Conservation (phyloP, 2,797 vertebrate species). For the Takifugu ocellatus region DNA sequence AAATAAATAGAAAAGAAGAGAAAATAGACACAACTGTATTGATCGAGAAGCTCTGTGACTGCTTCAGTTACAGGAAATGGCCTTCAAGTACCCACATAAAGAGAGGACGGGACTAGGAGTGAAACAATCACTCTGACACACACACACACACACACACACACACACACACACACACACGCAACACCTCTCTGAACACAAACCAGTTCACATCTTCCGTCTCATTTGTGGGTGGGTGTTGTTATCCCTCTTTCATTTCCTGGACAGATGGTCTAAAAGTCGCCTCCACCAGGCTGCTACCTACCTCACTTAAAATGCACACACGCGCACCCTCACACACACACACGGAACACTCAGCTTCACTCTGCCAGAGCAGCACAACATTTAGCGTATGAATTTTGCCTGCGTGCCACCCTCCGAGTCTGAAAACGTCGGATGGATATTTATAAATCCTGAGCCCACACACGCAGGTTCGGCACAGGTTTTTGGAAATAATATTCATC, state of each 20-base stretch:
- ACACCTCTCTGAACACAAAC: conserved; percentile 14
- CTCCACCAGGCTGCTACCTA: conserved; percentile 50
- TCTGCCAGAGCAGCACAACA: conserved; percentile 46
- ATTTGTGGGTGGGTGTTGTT: conserved; percentile 31
- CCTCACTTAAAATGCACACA: conserved; percentile 24
- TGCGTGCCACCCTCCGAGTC: conserved; percentile 4
- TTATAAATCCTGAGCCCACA: conserved; percentile 53
- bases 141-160: conserved; percentile 10
- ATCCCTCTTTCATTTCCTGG: conserved; percentile 51
- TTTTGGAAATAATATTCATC: neutral
- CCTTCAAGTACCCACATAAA: conserved; percentile 46
- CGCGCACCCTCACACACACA: conserved; percentile 1
- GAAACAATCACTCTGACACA: conserved; percentile 23
- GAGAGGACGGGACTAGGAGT: conserved; percentile 43
- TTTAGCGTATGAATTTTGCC: conserved; percentile 28
- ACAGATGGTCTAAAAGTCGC: conserved; percentile 60
- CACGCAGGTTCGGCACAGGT: conserved; percentile 23
- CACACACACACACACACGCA: conserved; percentile 11
- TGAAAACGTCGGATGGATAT: conserved; percentile 37
- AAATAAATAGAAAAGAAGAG: conserved; percentile 7
- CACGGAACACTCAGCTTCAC: conserved; percentile 4
- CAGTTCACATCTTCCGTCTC: conserved; percentile 24
- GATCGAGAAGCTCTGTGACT: conserved; percentile 21
- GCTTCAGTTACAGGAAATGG: conserved; percentile 51
- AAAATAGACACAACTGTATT: conserved; percentile 39